phyloP scores from a whole-genome alignment of 53 echinoderm and acorn worm species.

The Pentamera pediparva region DNA sequence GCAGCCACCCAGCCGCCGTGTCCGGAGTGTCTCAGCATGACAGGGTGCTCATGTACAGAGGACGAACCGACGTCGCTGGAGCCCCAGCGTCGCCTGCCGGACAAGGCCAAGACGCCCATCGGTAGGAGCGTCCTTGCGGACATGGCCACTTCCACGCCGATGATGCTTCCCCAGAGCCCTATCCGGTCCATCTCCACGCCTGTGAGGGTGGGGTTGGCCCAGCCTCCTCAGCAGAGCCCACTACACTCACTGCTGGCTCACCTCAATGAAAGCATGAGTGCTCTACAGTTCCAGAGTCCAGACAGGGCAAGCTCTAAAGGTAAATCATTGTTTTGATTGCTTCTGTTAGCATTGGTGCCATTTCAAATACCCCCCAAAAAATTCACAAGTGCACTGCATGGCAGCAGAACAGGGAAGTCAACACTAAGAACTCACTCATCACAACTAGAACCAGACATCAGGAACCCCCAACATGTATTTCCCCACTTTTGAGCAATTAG shows the following conservation, averaged over 20 bases:
- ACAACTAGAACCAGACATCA: too few relatives aligned
- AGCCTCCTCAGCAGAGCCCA: conserved; percentile 7
- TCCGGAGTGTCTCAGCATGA: not conserved
- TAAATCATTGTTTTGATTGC: not conserved
- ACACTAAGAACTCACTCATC: too few relatives aligned
- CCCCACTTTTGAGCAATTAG: too few relatives aligned
- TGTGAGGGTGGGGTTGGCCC: not conserved
- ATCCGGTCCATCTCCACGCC: not conserved
- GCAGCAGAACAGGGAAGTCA: too few relatives aligned
- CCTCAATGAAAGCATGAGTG: conserved; percentile 43
- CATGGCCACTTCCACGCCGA: not conserved
- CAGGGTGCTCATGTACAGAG: not conserved
- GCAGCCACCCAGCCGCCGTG: conserved; percentile 15
- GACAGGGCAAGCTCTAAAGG: conserved; percentile 43
- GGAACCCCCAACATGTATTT: too few relatives aligned
- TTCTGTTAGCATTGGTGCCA: too few relatives aligned
- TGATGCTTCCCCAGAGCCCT: conserved; percentile 8
- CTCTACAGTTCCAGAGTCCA: conserved; percentile 56
- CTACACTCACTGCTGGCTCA: conserved; percentile 35
- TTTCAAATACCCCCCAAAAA: too few relatives aligned
- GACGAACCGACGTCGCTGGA: not conserved
- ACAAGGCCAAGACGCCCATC: not conserved
- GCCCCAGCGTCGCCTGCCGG: not conserved
- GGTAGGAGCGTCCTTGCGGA: not conserved
- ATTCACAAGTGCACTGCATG: too few relatives aligned